These are phyloP conservation scores for Meganola albula DNA, from an alignment of 2,888 invertebrate genomes.

Conservation along the genomic window DNA sequence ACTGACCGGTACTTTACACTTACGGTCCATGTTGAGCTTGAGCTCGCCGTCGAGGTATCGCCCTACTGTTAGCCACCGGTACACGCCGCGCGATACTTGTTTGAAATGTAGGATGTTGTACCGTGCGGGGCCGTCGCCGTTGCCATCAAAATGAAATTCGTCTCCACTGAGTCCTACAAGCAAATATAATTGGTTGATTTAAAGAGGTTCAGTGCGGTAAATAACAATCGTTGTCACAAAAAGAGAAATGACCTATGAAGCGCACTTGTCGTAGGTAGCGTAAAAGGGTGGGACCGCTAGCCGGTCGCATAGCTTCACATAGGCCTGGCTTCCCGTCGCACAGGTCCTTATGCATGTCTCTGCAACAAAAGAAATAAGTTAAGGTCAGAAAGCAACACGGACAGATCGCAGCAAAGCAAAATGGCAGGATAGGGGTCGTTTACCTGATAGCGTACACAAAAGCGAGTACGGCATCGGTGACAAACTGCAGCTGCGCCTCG, in stretches of 20 bases:
- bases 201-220: too few species aligned
- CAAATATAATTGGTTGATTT: neutral
- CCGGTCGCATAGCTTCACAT: conserved; percentile 92
- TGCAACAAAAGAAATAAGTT: conserved; percentile 37
- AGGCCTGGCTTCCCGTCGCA: conserved; percentile 86
- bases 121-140: conserved; percentile 95
- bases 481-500: conserved; percentile 96
- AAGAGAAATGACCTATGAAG: conserved; percentile 69
- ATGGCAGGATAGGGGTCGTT: neutral
- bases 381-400: neutral
- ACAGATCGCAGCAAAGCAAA: neutral
- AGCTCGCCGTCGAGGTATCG: conserved; percentile 89
- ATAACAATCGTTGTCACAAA: neutral
- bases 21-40: conserved; percentile 87
- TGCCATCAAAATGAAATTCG: conserved; percentile 90
- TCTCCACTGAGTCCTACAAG: conserved; percentile 89
- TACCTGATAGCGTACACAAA: conserved; percentile 92
- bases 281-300: conserved; percentile 90
- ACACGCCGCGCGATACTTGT: conserved; percentile 83
- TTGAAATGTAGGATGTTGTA: conserved; percentile 98
- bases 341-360: conserved; percentile 90
- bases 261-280: conserved; percentile 90
- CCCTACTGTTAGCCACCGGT: conserved; percentile 91
- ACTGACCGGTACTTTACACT: neutral
- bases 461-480: conserved; percentile 95